phyloP scores from a whole-genome alignment of 2,888 invertebrate genomes.

The Hypena proboscidalis region DNA sequence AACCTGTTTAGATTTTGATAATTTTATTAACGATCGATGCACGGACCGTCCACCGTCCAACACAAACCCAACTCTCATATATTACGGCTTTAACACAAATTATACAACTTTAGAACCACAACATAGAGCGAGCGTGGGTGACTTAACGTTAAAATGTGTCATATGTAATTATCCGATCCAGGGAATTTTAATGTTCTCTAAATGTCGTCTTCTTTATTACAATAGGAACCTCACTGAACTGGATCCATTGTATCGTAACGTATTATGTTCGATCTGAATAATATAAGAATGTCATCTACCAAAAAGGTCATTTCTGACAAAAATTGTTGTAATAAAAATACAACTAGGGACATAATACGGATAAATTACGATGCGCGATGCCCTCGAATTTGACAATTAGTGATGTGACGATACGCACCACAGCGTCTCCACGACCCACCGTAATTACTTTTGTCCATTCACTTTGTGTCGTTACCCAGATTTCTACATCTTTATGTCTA shows the following conservation, averaged over 20 bases:
- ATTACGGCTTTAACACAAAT: conserved; percentile 85
- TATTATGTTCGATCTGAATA: conserved; percentile 66
- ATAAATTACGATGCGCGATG: conserved; percentile 42
- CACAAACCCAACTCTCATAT: conserved; percentile 80
- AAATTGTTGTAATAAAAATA: conserved; percentile 38
- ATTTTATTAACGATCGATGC: conserved; percentile 84
- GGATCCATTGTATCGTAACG: conserved; percentile 74
- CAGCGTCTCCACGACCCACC: conserved; percentile 62
- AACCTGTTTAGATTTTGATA: conserved; percentile 85
- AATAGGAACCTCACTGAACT: conserved; percentile 75
- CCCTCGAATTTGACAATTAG: conserved; percentile 68
- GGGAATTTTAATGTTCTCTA: conserved; percentile 82
- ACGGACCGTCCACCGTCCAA: conserved; percentile 73
- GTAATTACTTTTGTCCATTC: conserved; percentile 81
- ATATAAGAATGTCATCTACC: conserved; percentile 41
- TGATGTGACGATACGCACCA: conserved; percentile 77
- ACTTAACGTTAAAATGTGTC: conserved; percentile 84
- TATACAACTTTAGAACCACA: conserved; percentile 83
- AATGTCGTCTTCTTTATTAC: conserved; percentile 82
- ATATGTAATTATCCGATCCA: conserved; percentile 82
- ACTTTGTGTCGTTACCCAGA: conserved; percentile 79
- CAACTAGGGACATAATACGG: conserved; percentile 41
- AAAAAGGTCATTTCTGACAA: conserved; percentile 26
- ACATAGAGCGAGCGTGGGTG: conserved; percentile 81
- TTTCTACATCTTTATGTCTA: conserved; percentile 75